Evolutionary conservation across 2,113 vertebrate genomes (phyloP).

Genomic region (Dinomys branickii): DNA sequence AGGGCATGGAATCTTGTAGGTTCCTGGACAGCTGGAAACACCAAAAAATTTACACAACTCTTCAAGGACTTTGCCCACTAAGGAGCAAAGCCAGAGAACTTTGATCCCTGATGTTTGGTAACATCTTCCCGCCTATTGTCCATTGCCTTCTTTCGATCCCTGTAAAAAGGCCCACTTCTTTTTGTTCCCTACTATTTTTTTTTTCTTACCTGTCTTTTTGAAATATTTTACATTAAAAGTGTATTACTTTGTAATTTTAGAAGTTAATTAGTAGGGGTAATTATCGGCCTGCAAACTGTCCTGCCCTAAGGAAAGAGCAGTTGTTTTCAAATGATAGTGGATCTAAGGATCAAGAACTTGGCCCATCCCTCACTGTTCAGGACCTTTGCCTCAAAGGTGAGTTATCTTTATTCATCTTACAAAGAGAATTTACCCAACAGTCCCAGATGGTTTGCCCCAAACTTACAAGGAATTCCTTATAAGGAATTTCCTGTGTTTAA

Average conservation of each 20-base stretch:
- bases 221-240: slow-evolving; percentile 4
- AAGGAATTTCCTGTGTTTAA: slow-evolving; percentile 15
- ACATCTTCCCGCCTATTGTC: neutral
- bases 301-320: neutral
- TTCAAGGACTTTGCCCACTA: neutral
- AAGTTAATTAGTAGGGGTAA: neutral
- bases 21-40: neutral
- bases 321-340: neutral
- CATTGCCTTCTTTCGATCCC: neutral
- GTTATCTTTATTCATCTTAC: neutral
- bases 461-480: neutral
- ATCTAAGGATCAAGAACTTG: neutral
- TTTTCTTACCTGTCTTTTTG: neutral
- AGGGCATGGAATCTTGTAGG: neutral
- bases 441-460: neutral
- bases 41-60: neutral
- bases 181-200: neutral
- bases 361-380: neutral
- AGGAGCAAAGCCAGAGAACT: neutral
- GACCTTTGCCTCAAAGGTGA: neutral
- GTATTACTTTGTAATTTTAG: neutral
- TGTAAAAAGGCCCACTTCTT: neutral
- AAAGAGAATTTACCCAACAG: neutral
- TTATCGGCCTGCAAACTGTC: neutral
- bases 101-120: neutral